These are phyloP conservation scores for Chascanopsetta lugubris DNA, from an alignment of 2,113 vertebrate genomes.

Conservation along the genomic window DNA sequence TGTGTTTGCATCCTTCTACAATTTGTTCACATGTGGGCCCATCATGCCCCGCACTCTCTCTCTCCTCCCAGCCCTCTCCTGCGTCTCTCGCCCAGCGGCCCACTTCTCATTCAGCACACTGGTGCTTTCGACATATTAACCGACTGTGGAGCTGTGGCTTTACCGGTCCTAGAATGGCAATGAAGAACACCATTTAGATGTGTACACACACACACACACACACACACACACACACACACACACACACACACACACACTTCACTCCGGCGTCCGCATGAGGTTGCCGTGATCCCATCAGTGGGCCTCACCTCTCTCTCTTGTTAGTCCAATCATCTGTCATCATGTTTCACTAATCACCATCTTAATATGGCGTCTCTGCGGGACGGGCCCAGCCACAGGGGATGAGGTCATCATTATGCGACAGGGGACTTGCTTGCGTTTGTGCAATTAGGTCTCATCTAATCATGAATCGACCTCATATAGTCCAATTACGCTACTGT, in stretches of 20 bases:
- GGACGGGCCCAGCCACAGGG: slow-evolving; percentile 23
- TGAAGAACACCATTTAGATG: slow-evolving; percentile 32
- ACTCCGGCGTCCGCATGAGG: slow-evolving; percentile 30
- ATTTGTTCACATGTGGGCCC: background rate
- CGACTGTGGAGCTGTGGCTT: slow-evolving; percentile 57
- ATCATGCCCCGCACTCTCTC: background rate
- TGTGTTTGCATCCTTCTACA: slow-evolving; percentile 18
- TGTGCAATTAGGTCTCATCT: slow-evolving; percentile 54
- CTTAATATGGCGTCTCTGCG: slow-evolving; percentile 57
- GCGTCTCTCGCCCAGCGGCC: slow-evolving; percentile 23
- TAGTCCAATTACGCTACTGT: slow-evolving; percentile 18
- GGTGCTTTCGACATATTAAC: slow-evolving; percentile 62
- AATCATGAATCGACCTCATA: slow-evolving; percentile 34
- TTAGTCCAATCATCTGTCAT: slow-evolving; percentile 62
- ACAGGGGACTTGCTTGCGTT: slow-evolving; percentile 38
- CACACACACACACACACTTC: slow-evolving; percentile 13
- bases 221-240: background rate
- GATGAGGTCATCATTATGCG: slow-evolving; percentile 54
- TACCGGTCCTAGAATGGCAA: slow-evolving; percentile 24
- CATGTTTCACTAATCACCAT: slow-evolving; percentile 49
- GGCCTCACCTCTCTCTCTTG: slow-evolving; percentile 42
- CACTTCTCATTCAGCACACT: slow-evolving; percentile 52
- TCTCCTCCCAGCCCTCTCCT: background rate
- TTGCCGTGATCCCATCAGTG: slow-evolving; percentile 44
- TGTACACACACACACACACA: slow-evolving; percentile 5